These are phyloP conservation scores for Streptopelia turtur DNA, from an alignment of 2,797 vertebrate genomes.

Conservation along the genomic window DNA sequence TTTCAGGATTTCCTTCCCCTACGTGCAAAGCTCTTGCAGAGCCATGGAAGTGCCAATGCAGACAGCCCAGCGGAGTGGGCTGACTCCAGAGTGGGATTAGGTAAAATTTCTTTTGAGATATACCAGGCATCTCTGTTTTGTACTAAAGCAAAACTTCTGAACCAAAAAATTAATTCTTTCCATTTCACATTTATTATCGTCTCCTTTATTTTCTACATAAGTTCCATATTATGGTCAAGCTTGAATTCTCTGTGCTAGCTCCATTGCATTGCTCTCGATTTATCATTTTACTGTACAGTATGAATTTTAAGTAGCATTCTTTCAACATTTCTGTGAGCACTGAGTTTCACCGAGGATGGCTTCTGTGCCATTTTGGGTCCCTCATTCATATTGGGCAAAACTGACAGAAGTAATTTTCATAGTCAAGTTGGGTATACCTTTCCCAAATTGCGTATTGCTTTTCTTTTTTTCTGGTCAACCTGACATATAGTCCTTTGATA, in stretches of 20 bases:
- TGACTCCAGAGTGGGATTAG: neutral
- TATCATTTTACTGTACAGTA: neutral
- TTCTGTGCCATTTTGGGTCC: neutral
- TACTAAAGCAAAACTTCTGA: neutral
- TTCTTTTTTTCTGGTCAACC: neutral
- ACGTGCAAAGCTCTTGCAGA: fast-evolving
- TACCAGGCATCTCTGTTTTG: neutral
- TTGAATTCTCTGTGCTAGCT: neutral
- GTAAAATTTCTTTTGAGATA: neutral
- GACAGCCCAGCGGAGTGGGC: fast-evolving
- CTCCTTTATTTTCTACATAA: neutral
- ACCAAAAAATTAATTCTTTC: neutral
- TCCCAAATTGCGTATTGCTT: neutral
- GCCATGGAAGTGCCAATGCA: neutral
- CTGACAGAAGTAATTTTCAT: neutral
- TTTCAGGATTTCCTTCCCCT: neutral
- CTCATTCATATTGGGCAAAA: neutral
- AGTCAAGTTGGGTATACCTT: neutral
- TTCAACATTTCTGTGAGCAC: neutral
- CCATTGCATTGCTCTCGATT: neutral
- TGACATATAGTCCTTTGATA: neutral
- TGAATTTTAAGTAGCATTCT: neutral
- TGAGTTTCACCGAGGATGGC: neutral
- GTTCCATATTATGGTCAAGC: neutral
- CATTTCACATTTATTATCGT: neutral